Conservation (phyloP, 2,113 vertebrate species). For the Pelusios castaneus region DNA sequence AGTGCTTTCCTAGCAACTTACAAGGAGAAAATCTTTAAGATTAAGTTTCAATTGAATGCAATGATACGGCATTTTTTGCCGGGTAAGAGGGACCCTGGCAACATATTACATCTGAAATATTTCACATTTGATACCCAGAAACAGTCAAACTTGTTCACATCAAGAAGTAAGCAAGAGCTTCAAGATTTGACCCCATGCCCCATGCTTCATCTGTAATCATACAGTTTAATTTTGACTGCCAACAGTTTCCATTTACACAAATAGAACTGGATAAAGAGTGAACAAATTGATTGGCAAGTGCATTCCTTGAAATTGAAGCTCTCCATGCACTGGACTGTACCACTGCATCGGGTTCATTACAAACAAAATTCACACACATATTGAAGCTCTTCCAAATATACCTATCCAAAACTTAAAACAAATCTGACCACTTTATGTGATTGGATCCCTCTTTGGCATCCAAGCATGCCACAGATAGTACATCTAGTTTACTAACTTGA, state of each 20-base stretch:
- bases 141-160: not conserved
- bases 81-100: not conserved
- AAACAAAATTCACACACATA: not conserved
- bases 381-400: not conserved
- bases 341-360: not conserved
- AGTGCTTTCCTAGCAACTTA: not conserved
- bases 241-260: not conserved
- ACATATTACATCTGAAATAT: not conserved
- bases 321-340: rapidly evolving
- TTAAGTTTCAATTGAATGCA: not conserved
- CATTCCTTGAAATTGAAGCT: not conserved
- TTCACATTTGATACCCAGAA: not conserved
- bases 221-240: not conserved
- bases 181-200: not conserved
- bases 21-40: not conserved
- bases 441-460: too few species aligned
- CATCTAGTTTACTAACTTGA: not conserved
- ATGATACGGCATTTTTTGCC: not conserved
- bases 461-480: not conserved
- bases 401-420: not conserved
- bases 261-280: not conserved
- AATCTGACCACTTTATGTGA: not conserved
- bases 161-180: not conserved
- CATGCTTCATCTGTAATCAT: not conserved
- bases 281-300: not conserved